Conservation (phyloP, 2,888 invertebrate species). For the Sinodicranocentrus sp. region DNA sequence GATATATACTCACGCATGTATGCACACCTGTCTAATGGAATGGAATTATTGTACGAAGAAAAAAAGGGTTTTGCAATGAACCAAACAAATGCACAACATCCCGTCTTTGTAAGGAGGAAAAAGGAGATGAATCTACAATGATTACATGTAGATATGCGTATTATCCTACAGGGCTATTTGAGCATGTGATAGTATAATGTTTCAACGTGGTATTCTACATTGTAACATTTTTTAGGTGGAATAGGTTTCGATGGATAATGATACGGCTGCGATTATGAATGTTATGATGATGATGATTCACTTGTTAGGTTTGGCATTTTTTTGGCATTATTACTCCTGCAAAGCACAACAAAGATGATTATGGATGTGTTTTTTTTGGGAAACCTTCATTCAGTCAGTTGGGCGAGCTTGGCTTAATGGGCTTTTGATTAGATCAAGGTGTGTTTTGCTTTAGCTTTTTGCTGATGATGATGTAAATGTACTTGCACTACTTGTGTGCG, state of each 20-base stretch:
- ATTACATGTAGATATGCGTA: slow-evolving; percentile 8
- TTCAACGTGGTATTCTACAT: too few species aligned
- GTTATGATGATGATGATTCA: slow-evolving; percentile 69
- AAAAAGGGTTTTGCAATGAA: slow-evolving; percentile 11
- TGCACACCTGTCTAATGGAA: neutral
- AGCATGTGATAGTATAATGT: neutral
- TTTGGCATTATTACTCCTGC: slow-evolving; percentile 51
- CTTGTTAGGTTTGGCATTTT: slow-evolving; percentile 58
- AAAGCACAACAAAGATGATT: slow-evolving; percentile 28
- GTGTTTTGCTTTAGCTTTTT: slow-evolving; percentile 57
- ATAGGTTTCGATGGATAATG: slow-evolving; percentile 56
- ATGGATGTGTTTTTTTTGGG: slow-evolving; percentile 57
- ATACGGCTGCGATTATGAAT: slow-evolving; percentile 55
- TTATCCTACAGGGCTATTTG: neutral
- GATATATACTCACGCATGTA: neutral
- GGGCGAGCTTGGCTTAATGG: slow-evolving; percentile 65
- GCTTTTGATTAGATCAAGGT: slow-evolving; percentile 69
- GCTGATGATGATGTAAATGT: slow-evolving; percentile 54
- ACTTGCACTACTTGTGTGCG: slow-evolving; percentile 33
- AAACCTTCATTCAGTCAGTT: slow-evolving; percentile 64
- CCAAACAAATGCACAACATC: slow-evolving; percentile 31
- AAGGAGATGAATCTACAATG: slow-evolving; percentile 30
- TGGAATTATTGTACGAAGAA: neutral
- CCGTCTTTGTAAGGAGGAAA: slow-evolving; percentile 19
- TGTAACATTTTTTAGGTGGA: neutral